A percentile compares a stretch with the other conserved stretches of the same genome.
phyloP scores from a whole-genome alignment of 2,113 vertebrate genomes.

The Xenotilapia flavipinnis region DNA sequence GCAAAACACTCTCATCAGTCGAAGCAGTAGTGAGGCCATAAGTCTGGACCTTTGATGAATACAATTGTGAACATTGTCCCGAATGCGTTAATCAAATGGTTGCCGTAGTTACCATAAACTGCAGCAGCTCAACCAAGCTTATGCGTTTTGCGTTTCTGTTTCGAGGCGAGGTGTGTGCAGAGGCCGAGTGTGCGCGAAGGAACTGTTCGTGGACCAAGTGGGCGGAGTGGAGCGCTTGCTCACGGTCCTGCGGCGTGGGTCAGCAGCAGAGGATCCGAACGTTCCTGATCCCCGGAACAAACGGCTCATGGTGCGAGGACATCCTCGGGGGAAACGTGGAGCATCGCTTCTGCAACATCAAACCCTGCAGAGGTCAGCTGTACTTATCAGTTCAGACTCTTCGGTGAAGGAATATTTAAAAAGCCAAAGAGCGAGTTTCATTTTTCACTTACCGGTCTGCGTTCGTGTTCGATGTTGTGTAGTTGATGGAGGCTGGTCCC shows the following conservation, averaged over 20 bases:
- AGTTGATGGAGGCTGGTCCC: constrained; percentile 85
- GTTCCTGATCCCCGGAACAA: constrained; percentile 68
- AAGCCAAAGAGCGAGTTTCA: not conserved
- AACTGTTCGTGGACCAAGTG: constrained; percentile 85
- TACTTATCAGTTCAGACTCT: accelerated
- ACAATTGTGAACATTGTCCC: not conserved
- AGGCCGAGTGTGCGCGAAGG: constrained; percentile 49
- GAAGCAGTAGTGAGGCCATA: not conserved
- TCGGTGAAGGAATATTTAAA: not conserved
- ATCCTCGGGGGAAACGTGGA: constrained; percentile 77
- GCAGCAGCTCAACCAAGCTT: not conserved
- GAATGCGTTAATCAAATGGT: not conserved
- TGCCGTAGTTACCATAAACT: not conserved
- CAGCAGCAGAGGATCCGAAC: constrained; percentile 81
- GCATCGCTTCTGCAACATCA: constrained; percentile 79
- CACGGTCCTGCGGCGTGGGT: constrained; percentile 82
- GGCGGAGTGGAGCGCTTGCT: constrained; percentile 77
- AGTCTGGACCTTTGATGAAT: not conserved
- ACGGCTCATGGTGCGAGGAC: constrained; percentile 79
- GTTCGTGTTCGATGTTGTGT: not conserved
- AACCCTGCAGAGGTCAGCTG: constrained; percentile 78
- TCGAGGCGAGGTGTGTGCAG: constrained; percentile 47
- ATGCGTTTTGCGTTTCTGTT: not conserved
- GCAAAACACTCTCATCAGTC: not conserved
- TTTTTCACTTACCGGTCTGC: not conserved